Percentiles rank a stretch among this genome's conserved stretches.
Conservation (phyloP, 2,888 invertebrate genomes). For the Melanchra persicariae region DNA sequence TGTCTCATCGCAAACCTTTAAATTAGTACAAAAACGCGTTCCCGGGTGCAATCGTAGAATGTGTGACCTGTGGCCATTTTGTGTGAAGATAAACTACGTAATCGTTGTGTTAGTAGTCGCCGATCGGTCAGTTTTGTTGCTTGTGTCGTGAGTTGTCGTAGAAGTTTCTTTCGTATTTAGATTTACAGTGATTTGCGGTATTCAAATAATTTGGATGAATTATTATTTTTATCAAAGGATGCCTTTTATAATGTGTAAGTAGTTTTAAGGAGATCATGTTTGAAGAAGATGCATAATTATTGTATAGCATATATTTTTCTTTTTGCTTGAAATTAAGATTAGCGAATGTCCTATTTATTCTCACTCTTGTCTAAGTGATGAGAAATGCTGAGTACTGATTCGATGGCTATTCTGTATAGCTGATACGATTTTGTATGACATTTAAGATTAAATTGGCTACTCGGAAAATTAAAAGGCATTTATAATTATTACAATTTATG, state of each 20-base stretch:
- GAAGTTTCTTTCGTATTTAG: conserved; percentile 78
- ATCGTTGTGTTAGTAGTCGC: conserved; percentile 80
- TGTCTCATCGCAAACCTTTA: conserved; percentile 74
- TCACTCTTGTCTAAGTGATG: conserved; percentile 75
- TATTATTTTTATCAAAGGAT: conserved; percentile 84
- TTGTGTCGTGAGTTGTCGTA: conserved; percentile 85
- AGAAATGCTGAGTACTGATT: conserved; percentile 73
- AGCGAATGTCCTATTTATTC: conserved; percentile 78
- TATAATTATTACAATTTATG: conserved; percentile 83
- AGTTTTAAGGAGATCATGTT: conserved; percentile 83
- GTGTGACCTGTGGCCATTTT: conserved; percentile 79
- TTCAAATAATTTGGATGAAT: conserved; percentile 79
- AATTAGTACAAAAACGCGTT: conserved; percentile 87
- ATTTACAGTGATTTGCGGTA: conserved; percentile 84
- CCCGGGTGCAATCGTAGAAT: conserved; percentile 80
- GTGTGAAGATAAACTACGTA: conserved; percentile 74
- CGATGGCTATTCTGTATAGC: conserved; percentile 71
- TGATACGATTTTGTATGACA: conserved; percentile 70
- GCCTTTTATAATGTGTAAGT: conserved; percentile 89
- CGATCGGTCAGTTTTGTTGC: conserved; percentile 81
- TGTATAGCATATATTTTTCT: conserved; percentile 82
- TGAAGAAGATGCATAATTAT: conserved; percentile 81
- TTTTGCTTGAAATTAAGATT: conserved; percentile 79
- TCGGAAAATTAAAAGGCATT: conserved; percentile 83
- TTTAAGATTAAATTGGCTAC: conserved; percentile 82